A percentile compares a stretch with the other conserved stretches of the same genome.
These are phyloP conservation scores for Epinotia demarniana DNA, from an alignment of 2,888 invertebrate genomes.

Conservation along the genomic window DNA sequence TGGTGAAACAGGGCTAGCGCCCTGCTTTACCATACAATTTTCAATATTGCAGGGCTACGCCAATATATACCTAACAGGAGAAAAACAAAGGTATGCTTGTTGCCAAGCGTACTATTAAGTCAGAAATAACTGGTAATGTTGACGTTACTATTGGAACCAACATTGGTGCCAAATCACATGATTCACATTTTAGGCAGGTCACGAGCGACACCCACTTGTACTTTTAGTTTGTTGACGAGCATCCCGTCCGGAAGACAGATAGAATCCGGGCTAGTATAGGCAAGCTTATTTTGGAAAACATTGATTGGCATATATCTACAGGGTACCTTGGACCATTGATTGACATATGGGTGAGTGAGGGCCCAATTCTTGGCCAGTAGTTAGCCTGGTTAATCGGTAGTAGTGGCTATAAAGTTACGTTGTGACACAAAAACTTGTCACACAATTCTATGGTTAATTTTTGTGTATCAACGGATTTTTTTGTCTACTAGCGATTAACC, in stretches of 20 bases:
- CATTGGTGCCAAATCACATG: conserved; percentile 79
- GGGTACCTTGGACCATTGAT: background rate
- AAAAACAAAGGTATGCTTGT: conserved; percentile 58
- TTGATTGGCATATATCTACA: too few relatives aligned
- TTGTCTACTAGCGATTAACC: too few relatives aligned
- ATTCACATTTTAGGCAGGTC: conserved; percentile 77
- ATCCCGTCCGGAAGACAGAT: conserved; percentile 16
- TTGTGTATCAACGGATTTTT: too few relatives aligned
- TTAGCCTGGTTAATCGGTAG: too few relatives aligned
- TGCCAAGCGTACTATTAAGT: conserved; percentile 68
- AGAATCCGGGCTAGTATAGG: conserved; percentile 24
- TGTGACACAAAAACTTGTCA: too few relatives aligned
- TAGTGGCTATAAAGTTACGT: too few relatives aligned
- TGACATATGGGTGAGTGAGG: too few relatives aligned
- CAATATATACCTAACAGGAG: conserved; percentile 53
- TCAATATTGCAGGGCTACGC: conserved; percentile 42
- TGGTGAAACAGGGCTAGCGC: too few relatives aligned
- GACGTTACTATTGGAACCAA: conserved; percentile 69
- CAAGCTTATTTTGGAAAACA: conserved; percentile 17
- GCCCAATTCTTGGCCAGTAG: too few relatives aligned
- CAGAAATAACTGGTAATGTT: conserved; percentile 74
- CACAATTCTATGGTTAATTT: too few relatives aligned
- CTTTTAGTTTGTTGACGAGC: conserved; percentile 42
- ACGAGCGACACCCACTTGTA: conserved; percentile 73
- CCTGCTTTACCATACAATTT: too few relatives aligned